A percentile compares a stretch with the other conserved stretches of the same genome.
Evolutionary conservation across 2,888 invertebrate species (phyloP).

Genomic region (Diabrotica balteata): DNA sequence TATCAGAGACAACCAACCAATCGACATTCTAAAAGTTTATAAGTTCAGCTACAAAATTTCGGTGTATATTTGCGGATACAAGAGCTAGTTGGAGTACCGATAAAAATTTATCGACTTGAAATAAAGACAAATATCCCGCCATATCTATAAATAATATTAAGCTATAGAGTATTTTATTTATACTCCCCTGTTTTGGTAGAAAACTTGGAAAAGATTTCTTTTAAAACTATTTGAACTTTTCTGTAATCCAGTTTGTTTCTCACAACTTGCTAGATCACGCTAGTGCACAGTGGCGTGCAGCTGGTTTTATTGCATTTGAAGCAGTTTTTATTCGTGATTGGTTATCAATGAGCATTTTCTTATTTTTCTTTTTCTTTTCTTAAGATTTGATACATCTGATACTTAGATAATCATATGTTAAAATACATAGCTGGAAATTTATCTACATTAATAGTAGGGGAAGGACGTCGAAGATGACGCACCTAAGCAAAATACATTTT

Average conservation of each 20-base stretch:
- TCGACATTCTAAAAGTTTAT: constrained; percentile 12
- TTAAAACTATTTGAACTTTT: constrained; percentile 16
- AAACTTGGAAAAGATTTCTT: constrained; percentile 16
- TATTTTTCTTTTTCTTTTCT: background rate
- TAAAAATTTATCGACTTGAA: constrained; percentile 32
- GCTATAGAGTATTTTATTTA: constrained; percentile 30
- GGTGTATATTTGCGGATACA: constrained; percentile 10
- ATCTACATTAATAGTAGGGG: too few species aligned
- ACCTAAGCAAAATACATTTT: too few species aligned
- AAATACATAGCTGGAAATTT: too few species aligned
- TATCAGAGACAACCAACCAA: too few species aligned
- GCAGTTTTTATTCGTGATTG: too few species aligned
- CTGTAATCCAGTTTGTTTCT: constrained; percentile 13
- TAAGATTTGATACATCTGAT: background rate
- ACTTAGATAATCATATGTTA: too few species aligned
- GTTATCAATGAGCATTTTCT: background rate
- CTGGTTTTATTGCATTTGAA: too few species aligned
- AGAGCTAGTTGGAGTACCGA: constrained; percentile 9
- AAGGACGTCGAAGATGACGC: too few species aligned
- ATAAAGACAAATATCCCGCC: constrained; percentile 30
- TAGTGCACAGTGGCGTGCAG: too few species aligned
- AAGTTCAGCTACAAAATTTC: constrained; percentile 22
- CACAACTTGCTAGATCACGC: background rate
- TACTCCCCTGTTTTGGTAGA: constrained; percentile 25
- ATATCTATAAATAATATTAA: constrained; percentile 34